Conservation (phyloP, 2,113 vertebrate genomes). For the Hippocampus mohnikei region DNA sequence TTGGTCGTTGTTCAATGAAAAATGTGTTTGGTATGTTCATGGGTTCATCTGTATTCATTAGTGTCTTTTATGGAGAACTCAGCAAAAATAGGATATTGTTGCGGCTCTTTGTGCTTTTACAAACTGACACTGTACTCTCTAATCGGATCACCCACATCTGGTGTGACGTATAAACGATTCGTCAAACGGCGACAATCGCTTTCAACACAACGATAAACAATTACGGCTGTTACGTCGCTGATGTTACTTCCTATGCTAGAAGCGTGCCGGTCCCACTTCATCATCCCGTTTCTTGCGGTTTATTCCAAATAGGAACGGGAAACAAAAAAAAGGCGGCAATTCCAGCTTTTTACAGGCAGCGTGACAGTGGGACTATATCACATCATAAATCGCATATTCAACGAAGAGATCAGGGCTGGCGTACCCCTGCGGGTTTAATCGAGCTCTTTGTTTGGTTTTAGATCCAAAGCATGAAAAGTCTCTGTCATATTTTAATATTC, state of each 20-base stretch:
- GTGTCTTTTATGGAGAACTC: no score
- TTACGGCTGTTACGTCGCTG: neutral
- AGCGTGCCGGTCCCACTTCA: neutral
- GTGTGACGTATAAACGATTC: no score
- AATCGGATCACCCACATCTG: no score
- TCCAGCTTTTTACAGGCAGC: neutral
- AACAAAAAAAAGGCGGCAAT: neutral
- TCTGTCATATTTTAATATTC: slow-evolving; percentile 39
- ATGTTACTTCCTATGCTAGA: neutral
- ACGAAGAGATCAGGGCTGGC: neutral
- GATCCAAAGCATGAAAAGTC: slow-evolving; percentile 43
- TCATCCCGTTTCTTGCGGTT: neutral
- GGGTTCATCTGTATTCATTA: no score
- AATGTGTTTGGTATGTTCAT: no score
- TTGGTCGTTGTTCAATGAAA: no score
- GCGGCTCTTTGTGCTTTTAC: no score
- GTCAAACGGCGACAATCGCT: neutral
- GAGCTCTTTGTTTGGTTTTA: neutral
- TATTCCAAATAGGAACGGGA: neutral
- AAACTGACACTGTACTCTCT: no score
- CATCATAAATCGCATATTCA: neutral
- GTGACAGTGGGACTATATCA: neutral
- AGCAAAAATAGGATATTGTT: no score
- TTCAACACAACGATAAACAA: neutral
- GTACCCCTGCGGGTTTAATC: neutral